phyloP scores from a whole-genome alignment of 1,140 invertebrate species.

The Caenorhabditis remanei region DNA sequence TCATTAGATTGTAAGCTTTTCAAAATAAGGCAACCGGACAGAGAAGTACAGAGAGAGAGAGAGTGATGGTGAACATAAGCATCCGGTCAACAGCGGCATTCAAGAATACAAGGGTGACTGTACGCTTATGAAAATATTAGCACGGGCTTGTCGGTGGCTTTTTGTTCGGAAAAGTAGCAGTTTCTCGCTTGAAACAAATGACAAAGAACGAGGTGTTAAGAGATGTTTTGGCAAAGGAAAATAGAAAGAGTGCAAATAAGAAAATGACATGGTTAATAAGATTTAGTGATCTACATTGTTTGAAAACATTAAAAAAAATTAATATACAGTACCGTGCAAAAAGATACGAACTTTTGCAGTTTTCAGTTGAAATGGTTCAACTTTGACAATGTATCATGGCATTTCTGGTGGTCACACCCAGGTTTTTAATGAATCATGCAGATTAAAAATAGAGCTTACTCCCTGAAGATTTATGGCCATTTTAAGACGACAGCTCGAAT shows the following conservation, averaged over 20 bases:
- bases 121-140: constrained; percentile 55
- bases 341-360: too few species aligned
- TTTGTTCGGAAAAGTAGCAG: constrained; percentile 22
- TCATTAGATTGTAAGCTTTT: constrained; percentile 57
- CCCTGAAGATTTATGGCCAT: too few species aligned
- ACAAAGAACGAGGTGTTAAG: constrained; percentile 9
- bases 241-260: background rate
- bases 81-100: constrained; percentile 51
- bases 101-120: constrained; percentile 49
- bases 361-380: too few species aligned
- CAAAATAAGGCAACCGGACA: constrained; percentile 51
- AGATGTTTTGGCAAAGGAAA: too few species aligned
- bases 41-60: constrained; percentile 33
- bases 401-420: too few species aligned
- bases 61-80: constrained; percentile 45
- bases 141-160: constrained; percentile 14
- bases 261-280: background rate
- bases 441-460: too few species aligned
- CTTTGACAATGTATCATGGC: too few species aligned
- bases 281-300: too few species aligned
- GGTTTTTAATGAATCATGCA: too few species aligned
- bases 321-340: too few species aligned
- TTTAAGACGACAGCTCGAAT: too few species aligned
- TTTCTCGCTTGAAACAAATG: constrained; percentile 46
- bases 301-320: too few species aligned